Evolutionary conservation across 2,797 vertebrate genomes (phyloP).

Genomic region (Zalophus californianus): DNA sequence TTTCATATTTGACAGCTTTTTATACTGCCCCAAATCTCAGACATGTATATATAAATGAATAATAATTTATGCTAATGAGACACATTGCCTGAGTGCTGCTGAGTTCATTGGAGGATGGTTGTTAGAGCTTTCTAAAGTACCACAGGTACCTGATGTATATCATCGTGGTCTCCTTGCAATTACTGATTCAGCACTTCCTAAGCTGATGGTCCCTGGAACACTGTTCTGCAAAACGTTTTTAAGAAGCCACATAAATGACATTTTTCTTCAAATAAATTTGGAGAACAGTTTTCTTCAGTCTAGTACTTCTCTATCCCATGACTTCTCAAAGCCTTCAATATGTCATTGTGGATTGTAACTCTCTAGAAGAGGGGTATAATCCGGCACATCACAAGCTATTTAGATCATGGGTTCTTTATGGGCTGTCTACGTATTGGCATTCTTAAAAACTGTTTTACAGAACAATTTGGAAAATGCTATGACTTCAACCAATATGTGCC

Average conservation of each 20-base stretch:
- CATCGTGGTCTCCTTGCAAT: neutral
- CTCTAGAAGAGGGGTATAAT: neutral
- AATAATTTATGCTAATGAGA: neutral
- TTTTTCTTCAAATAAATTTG: conserved; percentile 2
- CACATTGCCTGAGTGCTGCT: neutral
- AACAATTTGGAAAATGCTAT: neutral
- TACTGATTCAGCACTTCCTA: neutral
- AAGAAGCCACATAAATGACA: neutral
- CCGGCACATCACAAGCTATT: neutral
- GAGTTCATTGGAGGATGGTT: neutral
- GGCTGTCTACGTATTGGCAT: neutral
- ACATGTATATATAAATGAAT: neutral
- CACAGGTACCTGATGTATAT: neutral
- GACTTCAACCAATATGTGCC: neutral
- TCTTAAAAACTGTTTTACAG: neutral
- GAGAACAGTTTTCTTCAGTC: neutral
- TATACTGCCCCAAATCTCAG: neutral
- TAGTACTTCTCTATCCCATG: neutral
- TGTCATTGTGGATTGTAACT: neutral
- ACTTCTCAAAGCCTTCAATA: neutral
- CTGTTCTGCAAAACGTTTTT: neutral
- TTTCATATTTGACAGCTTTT: neutral
- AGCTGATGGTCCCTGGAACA: neutral
- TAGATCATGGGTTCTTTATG: neutral
- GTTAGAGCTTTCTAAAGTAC: neutral